Conservation (phyloP, 2,797 vertebrate species). For the Decapterus maruadsi region DNA sequence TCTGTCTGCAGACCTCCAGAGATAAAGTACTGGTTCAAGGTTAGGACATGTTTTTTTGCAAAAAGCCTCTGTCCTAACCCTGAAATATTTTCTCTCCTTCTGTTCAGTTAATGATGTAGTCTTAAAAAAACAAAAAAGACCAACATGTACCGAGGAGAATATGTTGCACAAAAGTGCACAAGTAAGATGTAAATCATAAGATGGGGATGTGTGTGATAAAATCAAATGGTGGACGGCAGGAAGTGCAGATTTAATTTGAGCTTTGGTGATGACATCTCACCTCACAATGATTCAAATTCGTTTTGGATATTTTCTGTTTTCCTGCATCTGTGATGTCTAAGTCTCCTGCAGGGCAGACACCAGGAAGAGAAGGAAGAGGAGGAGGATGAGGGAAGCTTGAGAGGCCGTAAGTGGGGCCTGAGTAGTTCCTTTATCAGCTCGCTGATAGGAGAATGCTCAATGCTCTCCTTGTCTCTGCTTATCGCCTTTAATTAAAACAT, state of each 20-base stretch:
- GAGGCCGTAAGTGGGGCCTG: conserved; percentile 78
- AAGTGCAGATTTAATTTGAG: conserved; percentile 4
- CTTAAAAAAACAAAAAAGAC: not conserved
- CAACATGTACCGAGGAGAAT: not conserved
- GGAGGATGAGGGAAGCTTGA: conserved; percentile 59
- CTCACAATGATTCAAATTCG: not conserved
- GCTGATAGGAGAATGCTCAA: conserved; percentile 80
- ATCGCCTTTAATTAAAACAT: conserved; percentile 88
- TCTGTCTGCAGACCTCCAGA: conserved; percentile 28
- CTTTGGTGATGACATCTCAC: not conserved
- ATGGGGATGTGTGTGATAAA: not conserved
- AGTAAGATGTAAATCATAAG: too few species aligned
- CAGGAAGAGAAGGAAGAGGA: conserved; percentile 46
- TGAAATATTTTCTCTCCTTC: conserved; percentile 25
- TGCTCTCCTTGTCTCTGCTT: conserved; percentile 84
- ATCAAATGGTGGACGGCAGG: not conserved
- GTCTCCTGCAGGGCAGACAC: conserved; percentile 43
- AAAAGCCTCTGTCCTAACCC: not conserved
- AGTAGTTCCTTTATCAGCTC: conserved; percentile 83
- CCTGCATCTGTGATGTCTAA: not conserved
- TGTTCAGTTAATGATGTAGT: not conserved
- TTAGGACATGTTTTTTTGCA: conserved; percentile 33
- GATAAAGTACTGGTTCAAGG: conserved; percentile 70
- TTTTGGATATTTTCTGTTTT: conserved; percentile 11
- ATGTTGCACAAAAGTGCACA: not conserved